Conservation (phyloP, 2,888 invertebrate species). For the Agrochola lota region DNA sequence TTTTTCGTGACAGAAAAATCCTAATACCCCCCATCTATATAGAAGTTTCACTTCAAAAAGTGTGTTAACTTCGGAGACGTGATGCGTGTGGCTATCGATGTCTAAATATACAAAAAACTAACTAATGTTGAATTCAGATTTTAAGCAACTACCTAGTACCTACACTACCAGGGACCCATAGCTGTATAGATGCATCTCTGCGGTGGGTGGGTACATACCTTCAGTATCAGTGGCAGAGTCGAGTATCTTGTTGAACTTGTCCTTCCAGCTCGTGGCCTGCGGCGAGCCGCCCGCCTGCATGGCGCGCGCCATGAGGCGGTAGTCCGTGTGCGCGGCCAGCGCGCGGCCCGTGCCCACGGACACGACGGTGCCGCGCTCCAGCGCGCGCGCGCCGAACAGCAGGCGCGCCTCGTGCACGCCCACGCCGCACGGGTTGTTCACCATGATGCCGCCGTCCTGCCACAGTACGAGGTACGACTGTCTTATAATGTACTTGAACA, state of each 20-base stretch:
- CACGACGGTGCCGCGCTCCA: constrained; percentile 93
- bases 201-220: constrained; percentile 79
- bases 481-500: not conserved
- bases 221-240: constrained; percentile 97
- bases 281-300: constrained; percentile 53
- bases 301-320: constrained; percentile 28
- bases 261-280: constrained; percentile 92
- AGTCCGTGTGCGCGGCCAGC: constrained; percentile 65
- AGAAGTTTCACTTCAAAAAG: too few species aligned
- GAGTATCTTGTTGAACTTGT: constrained; percentile 94
- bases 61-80: too few species aligned
- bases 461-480: not conserved
- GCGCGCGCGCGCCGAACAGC: constrained; percentile 94
- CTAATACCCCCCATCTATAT: too few species aligned
- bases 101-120: too few species aligned
- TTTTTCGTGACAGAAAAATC: too few species aligned
- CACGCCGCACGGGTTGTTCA: constrained; percentile 97
- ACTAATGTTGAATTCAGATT: too few species aligned
- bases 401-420: constrained; percentile 96
- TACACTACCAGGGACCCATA: not conserved
- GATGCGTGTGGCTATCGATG: too few species aligned
- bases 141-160: not conserved
- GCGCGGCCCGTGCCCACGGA: constrained; percentile 95
- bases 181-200: not conserved
- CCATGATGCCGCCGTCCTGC: constrained; percentile 95